Evolutionary conservation across 2,888 invertebrate species (phyloP).

Genomic region (Volucella zonaria): DNA sequence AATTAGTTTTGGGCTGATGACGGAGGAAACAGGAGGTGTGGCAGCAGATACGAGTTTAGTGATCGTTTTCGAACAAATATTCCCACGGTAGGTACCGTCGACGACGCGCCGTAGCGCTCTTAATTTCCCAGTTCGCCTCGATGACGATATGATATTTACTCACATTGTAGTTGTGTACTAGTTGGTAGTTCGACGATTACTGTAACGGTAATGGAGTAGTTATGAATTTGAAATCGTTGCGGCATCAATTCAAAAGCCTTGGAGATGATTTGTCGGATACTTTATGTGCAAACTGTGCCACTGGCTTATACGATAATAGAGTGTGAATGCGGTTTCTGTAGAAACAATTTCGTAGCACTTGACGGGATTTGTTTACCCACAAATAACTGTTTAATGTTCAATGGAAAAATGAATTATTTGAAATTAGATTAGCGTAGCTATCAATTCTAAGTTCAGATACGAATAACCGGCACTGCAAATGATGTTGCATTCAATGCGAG

Average conservation of each 20-base stretch:
- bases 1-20: not conserved
- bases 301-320: too few species aligned
- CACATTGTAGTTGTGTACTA: not conserved
- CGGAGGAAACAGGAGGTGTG: too few species aligned
- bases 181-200: not conserved
- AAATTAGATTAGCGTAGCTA: not conserved
- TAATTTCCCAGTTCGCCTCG: conserved; percentile 21
- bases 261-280: conserved; percentile 16
- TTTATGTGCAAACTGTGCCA: not conserved
- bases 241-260: not conserved
- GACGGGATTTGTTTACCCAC: not conserved
- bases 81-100: not conserved
- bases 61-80: not conserved
- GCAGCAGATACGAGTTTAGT: too few species aligned
- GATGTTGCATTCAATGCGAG: too few species aligned
- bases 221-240: conserved; percentile 17
- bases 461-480: too few species aligned
- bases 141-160: conserved; percentile 18
- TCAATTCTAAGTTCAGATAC: too few species aligned
- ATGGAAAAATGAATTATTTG: conserved; percentile 5
- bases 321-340: too few species aligned
- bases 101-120: not conserved
- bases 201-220: conserved; percentile 10
- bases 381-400: not conserved
- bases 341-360: too few species aligned